These are phyloP conservation scores for Paramuricea clavata DNA, from an alignment of 92 coral and sea anemone species.

Conservation along the genomic window DNA sequence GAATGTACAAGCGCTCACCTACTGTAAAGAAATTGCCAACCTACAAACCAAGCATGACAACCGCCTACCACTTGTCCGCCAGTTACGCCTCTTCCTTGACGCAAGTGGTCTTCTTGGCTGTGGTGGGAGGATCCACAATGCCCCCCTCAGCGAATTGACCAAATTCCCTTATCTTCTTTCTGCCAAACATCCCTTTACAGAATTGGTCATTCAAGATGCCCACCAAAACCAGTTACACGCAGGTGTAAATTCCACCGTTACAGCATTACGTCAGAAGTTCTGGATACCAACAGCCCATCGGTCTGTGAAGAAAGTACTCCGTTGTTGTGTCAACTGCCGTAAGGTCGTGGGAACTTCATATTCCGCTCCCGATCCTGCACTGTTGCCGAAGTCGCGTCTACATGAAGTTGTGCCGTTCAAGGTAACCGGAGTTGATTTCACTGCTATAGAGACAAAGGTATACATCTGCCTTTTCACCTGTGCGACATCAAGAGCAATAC, in stretches of 20 bases:
- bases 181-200: constrained; percentile 54
- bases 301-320: constrained; percentile 40
- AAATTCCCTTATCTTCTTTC: constrained; percentile 60
- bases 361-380: constrained; percentile 62
- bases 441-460: no score
- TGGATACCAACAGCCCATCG: constrained; percentile 60
- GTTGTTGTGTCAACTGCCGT: constrained; percentile 54
- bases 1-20: no score
- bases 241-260: constrained; percentile 63
- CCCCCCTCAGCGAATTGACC: constrained; percentile 41
- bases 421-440: constrained; percentile 71
- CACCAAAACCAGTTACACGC: constrained; percentile 63
- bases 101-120: constrained; percentile 54
- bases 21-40: constrained; percentile 40
- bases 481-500: constrained; percentile 63
- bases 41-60: neutral
- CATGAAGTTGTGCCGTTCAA: constrained; percentile 55
- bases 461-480: constrained; percentile 74
- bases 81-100: constrained; percentile 53
- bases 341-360: constrained; percentile 48
- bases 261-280: constrained; percentile 58
- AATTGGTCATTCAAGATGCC: constrained; percentile 35
- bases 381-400: constrained; percentile 61
- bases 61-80: constrained; percentile 44
- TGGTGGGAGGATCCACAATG: constrained; percentile 72